A percentile compares a stretch with the other conserved stretches of the same genome.
These are phyloP conservation scores for Hydroisotoma schaefferi DNA, from an alignment of 2,888 invertebrate species.

Conservation along the genomic window DNA sequence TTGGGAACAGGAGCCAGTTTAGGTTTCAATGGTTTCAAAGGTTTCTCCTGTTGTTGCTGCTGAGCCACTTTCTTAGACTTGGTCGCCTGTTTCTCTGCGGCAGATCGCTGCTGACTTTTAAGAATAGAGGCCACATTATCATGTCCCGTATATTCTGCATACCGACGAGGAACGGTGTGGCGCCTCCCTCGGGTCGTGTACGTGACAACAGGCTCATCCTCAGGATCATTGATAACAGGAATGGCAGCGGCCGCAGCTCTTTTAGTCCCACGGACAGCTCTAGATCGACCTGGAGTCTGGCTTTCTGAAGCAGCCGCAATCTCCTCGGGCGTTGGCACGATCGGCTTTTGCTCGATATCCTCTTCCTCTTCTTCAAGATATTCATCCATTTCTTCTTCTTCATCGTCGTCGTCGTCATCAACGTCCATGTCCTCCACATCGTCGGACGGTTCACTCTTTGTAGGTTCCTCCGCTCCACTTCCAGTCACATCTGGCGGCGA, in stretches of 20 bases:
- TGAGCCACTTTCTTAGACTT: slow-evolving; percentile 5
- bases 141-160: slow-evolving; percentile 35
- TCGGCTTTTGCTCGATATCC: slow-evolving; percentile 14
- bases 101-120: slow-evolving; percentile 30
- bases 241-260: background rate
- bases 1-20: slow-evolving; percentile 13
- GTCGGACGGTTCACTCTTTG: slow-evolving; percentile 5
- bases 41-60: background rate
- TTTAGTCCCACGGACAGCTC: background rate
- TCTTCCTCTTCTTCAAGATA: slow-evolving; percentile 20
- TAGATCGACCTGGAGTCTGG: slow-evolving; percentile 9
- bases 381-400: slow-evolving; percentile 16
- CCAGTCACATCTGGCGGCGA: background rate
- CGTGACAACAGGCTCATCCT: slow-evolving; percentile 29
- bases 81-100: background rate
- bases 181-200: slow-evolving; percentile 35
- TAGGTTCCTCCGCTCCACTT: background rate
- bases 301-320: background rate
- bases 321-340: background rate
- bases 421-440: slow-evolving; percentile 5
- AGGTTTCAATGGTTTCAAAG: slow-evolving; percentile 14
- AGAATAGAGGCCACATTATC: slow-evolving; percentile 34
- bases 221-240: slow-evolving; percentile 14
- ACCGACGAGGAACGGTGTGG: slow-evolving; percentile 33
- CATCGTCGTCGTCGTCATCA: slow-evolving; percentile 11